Percentiles rank a stretch among this genome's conserved stretches.
phyloP scores from a whole-genome alignment of 2,888 invertebrate species.

The Melanotus villosus region DNA sequence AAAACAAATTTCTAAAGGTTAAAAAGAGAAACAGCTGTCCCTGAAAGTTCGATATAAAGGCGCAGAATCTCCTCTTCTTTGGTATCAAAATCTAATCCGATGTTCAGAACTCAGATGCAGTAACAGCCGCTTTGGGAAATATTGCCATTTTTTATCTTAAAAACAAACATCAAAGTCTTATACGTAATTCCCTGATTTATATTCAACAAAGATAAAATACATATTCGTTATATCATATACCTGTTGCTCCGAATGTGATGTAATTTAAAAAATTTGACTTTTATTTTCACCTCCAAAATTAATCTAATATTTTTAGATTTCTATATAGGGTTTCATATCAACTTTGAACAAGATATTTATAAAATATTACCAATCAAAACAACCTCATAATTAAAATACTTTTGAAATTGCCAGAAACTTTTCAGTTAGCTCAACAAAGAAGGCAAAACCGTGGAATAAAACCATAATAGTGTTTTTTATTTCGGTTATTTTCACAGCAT shows the following conservation, averaged over 20 bases:
- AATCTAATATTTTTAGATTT: too few relatives aligned
- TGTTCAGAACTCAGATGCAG: neutral
- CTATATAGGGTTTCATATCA: too few relatives aligned
- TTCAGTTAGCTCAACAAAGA: too few relatives aligned
- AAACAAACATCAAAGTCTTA: slow-evolving; percentile 18
- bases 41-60: neutral
- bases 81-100: neutral
- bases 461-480: too few relatives aligned
- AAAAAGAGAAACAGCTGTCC: neutral
- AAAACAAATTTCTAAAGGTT: slow-evolving; percentile 2
- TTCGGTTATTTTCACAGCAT: too few relatives aligned
- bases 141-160: slow-evolving; percentile 8
- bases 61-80: neutral
- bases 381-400: too few relatives aligned
- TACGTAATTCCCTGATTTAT: slow-evolving; percentile 15
- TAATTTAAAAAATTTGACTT: neutral
- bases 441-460: too few relatives aligned
- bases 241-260: neutral
- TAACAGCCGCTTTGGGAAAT: neutral
- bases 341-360: too few relatives aligned
- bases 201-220: neutral
- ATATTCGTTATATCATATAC: neutral
- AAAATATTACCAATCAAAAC: too few relatives aligned
- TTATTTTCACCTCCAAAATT: neutral
- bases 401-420: too few relatives aligned